Base-by-base conservation (phyloP, 2,888 invertebrate species). In the Drosophila prolongata region DNA sequence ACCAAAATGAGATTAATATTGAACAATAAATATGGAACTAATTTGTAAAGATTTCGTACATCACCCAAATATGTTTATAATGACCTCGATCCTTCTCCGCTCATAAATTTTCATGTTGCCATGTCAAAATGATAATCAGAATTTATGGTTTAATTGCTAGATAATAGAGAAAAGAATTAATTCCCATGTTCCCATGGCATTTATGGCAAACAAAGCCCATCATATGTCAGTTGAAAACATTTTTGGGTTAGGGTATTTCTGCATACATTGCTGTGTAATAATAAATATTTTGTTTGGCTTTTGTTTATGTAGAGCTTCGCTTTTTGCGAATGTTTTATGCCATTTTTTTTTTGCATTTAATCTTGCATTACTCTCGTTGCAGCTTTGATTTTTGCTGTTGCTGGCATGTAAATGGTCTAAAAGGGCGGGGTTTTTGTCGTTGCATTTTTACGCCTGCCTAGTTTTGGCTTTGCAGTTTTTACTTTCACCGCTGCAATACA, bases 211-310 rank as follows among this genome's bases (percentile, higher is more conserved):
- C 55, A 68, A 68, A 43, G 38, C 55, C 14, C 55, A 46, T 46
- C 13, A 24, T 14, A 14, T 59, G 24, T 34, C 58, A 14, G 58
- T 59, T 42, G n/a, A 49, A 13, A 38, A n/a, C 30, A 27, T 14
- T 30, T 46, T 30, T 40, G 61, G 30, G 62, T 43, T 49, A 72
- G 73, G 34, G 62, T 69, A 69, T 57, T 43, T 37, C 46, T 50
- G 19, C 40, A 35, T 9, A 38, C 47, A 64, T 35, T 79, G 64
- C 75, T 72, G 70, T 88, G 75, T 75, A 82, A 83, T 88, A 89
- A 87, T 89, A 85, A 78, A 87, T 83, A 84, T 83, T 76, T 83
- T 87, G 68, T 65, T 83, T 87, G 78, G 73, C 80, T 76, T 82
- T 78, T 80, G 67, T 70, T 78, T 80, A 86, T 88, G 71, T 76